A percentile compares a stretch with the other conserved stretches of the same genome.
phyloP scores from a whole-genome alignment of 2,113 vertebrate species.

The Garra rufa region DNA sequence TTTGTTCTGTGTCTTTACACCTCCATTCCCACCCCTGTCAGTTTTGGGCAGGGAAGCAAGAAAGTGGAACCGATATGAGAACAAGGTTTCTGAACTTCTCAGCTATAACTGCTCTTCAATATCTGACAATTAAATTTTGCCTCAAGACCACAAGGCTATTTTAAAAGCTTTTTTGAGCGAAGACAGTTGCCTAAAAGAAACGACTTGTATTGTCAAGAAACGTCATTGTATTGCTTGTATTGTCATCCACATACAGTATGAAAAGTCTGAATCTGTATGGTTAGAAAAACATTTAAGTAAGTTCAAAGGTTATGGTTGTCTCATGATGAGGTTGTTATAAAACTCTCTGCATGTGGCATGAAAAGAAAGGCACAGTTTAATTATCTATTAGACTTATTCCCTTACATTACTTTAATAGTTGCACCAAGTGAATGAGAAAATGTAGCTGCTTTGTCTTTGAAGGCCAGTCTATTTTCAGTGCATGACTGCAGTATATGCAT shows the following conservation, averaged over 20 bases:
- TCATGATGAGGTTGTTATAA: background rate
- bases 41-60: background rate
- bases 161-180: background rate
- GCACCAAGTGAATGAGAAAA: background rate
- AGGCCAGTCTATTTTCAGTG: background rate
- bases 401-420: background rate
- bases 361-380: slow-evolving; percentile 7
- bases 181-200: too few relatives aligned
- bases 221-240: background rate
- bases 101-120: slow-evolving; percentile 28
- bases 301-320: background rate
- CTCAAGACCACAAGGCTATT: background rate
- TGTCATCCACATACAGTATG: background rate
- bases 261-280: background rate
- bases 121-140: slow-evolving; percentile 30
- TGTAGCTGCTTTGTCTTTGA: background rate
- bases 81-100: slow-evolving; percentile 35
- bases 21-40: slow-evolving; percentile 28
- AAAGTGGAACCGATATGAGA: background rate
- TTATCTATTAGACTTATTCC: background rate
- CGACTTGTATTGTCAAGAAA: too few relatives aligned
- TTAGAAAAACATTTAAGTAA: background rate
- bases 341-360: background rate
- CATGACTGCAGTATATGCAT: background rate
- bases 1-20: background rate